Evolutionary conservation across 2,113 vertebrate genomes (phyloP), one percentile per base, ranked within the genome.

Genomic region (Coptodon rendalli): DNA sequence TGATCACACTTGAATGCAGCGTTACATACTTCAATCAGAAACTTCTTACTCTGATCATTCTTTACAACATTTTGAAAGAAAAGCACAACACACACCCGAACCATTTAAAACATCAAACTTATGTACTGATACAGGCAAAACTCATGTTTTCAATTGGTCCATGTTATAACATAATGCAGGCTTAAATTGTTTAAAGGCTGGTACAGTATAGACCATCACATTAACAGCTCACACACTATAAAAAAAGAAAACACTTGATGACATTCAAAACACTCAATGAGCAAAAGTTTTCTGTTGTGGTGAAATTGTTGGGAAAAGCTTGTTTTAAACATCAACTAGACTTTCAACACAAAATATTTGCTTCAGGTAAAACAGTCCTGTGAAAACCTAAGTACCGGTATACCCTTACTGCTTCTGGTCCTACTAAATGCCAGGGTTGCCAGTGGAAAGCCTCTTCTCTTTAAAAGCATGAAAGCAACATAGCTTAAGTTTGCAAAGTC

Each of bases 111-210:
- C 6, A 76, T 27, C 7, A 3, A 45, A 45, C 11, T 16, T 48
- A 53, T 57, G 3, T 50, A 19, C 16, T 1, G 0, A 31, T 19
- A 2, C 9, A 19, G 43, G 24, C 71, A 76, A 50, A 27, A 76
- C 6, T 43, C n/a, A 0, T 16, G 66, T 0, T 22, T 43, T 71
- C 0, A 40, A 71, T 14, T 16, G 36, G 66, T 19, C 71, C 24
- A 0, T 19, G 43, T 48, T 76, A 7, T 76, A 19, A 29, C 14
- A 29, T 0, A 50, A 76, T 31, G 43, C 24, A 76, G 71, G 16
- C 43, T 50, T 76, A 50, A 5, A 11, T 50, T 19, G 24, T 76
- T 50, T 12, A 76, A 76, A 76, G 43, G 71, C 71, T 76, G 43
- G 16, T 48, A 0, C 24, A 3, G 22, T 73, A 29, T 73, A 19